A percentile compares a stretch with the other conserved stretches of the same genome.
phyloP scores from a whole-genome alignment of 1,140 invertebrate species.

The Caerostris darwini region DNA sequence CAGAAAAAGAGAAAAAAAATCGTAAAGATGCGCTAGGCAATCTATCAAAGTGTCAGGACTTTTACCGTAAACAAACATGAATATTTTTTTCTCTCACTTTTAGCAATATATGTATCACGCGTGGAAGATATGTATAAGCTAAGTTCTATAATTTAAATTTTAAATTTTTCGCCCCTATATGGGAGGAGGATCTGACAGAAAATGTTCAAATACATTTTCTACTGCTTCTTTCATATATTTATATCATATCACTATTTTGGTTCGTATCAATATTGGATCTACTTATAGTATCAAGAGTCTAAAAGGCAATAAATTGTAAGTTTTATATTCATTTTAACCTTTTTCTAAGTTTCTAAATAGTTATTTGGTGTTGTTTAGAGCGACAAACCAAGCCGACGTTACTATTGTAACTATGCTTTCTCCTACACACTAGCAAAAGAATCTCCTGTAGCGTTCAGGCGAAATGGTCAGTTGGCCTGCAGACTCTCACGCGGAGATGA shows the following conservation, averaged over 20 bases:
- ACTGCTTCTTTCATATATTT: not conserved
- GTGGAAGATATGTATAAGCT: constrained; percentile 38
- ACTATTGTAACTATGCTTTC: too few relatives aligned
- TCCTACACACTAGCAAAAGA: too few relatives aligned
- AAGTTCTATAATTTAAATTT: constrained; percentile 54
- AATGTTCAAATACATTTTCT: not conserved
- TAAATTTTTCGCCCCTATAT: not conserved
- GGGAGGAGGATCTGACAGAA: not conserved
- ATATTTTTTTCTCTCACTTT: constrained; percentile 14
- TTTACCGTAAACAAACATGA: constrained; percentile 43
- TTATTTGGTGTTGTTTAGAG: too few relatives aligned
- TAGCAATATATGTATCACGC: not conserved
- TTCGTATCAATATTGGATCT: not conserved
- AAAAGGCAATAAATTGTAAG: too few relatives aligned
- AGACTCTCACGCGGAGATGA: too few relatives aligned
- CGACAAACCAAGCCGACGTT: too few relatives aligned
- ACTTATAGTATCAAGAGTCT: too few relatives aligned
- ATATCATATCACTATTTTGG: not conserved
- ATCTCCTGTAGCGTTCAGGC: too few relatives aligned
- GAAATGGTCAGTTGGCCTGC: too few relatives aligned
- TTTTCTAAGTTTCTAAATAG: too few relatives aligned
- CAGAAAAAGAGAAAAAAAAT: not conserved
- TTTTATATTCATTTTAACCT: too few relatives aligned
- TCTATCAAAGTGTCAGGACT: constrained; percentile 61
- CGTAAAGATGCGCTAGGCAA: not conserved